Conservation (phyloP, 2,113 vertebrate genomes). For the Calidris pugnax region DNA sequence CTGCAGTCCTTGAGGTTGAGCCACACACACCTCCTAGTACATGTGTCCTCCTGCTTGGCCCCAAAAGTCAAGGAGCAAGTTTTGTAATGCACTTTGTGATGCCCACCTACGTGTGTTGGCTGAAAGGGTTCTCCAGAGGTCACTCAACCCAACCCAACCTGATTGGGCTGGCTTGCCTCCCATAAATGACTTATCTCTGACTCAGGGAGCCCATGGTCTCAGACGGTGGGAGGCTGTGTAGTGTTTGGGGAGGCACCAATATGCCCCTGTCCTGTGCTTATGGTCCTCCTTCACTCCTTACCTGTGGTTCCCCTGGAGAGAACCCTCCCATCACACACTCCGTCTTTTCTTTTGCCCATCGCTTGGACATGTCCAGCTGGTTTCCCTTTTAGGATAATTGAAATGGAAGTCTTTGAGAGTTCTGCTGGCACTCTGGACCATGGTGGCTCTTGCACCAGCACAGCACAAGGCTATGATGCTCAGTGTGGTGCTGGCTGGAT, state of each 20-base stretch:
- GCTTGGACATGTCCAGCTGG: fast-evolving
- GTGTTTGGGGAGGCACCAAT: not conserved
- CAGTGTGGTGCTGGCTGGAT: fast-evolving
- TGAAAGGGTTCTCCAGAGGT: not conserved
- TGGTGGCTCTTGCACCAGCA: not conserved
- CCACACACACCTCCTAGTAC: not conserved
- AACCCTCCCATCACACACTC: not conserved
- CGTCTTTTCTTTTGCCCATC: not conserved
- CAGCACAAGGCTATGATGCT: fast-evolving
- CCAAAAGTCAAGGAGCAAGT: not conserved
- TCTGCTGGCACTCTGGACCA: not conserved
- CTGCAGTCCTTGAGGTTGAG: not conserved
- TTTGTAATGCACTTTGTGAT: not conserved
- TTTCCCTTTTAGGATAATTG: not conserved
- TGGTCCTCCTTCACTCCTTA: not conserved
- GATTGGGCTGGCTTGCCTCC: not conserved
- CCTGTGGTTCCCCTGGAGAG: not conserved
- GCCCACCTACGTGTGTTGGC: not conserved
- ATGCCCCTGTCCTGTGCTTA: not conserved
- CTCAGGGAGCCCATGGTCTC: not conserved
- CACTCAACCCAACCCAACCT: not conserved
- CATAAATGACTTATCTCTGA: not conserved
- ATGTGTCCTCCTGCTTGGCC: not conserved
- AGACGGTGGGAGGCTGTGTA: not conserved
- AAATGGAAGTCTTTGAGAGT: not conserved